phyloP scores from a whole-genome alignment of 2,113 vertebrate species.

The Lycocorax pyrrhopterus region DNA sequence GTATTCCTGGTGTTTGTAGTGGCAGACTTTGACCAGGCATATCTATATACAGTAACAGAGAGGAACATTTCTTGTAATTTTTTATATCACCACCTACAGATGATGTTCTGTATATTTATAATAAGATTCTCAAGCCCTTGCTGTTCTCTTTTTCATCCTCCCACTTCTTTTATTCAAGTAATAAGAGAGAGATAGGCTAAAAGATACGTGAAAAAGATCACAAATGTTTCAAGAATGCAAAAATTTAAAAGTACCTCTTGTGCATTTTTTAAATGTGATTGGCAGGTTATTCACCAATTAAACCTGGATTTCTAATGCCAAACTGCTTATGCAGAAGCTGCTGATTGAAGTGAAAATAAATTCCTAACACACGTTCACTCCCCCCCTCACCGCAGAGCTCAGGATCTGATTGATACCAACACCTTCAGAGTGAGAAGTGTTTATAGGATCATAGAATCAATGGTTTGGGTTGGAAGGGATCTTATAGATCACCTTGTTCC shows the following conservation, averaged over 20 bases:
- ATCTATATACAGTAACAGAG: slow-evolving; percentile 15
- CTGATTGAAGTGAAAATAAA: not conserved
- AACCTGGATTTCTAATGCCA: not conserved
- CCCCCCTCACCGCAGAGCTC: accelerated
- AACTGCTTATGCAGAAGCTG: not conserved
- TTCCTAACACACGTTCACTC: not conserved
- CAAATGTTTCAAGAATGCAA: not conserved
- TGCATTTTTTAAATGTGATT: not conserved
- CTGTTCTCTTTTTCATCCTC: slow-evolving; percentile 57
- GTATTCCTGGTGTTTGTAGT: slow-evolving; percentile 12
- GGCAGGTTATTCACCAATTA: not conserved
- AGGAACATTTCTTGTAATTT: slow-evolving; percentile 33
- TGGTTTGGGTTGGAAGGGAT: not conserved
- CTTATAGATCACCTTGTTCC: not conserved
- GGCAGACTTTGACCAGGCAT: slow-evolving; percentile 30
- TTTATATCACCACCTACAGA: slow-evolving; percentile 53
- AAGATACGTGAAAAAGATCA: not conserved
- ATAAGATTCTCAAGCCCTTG: slow-evolving; percentile 14
- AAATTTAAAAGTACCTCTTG: not conserved
- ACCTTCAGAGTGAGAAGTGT: not conserved
- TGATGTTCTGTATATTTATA: slow-evolving; percentile 43
- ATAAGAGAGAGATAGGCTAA: not conserved
- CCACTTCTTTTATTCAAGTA: slow-evolving; percentile 45
- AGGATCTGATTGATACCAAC: not conserved
- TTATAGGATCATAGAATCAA: not conserved